These are phyloP conservation scores for Chionodraco myersi DNA, from an alignment of 2,113 vertebrate species.

Conservation along the genomic window DNA sequence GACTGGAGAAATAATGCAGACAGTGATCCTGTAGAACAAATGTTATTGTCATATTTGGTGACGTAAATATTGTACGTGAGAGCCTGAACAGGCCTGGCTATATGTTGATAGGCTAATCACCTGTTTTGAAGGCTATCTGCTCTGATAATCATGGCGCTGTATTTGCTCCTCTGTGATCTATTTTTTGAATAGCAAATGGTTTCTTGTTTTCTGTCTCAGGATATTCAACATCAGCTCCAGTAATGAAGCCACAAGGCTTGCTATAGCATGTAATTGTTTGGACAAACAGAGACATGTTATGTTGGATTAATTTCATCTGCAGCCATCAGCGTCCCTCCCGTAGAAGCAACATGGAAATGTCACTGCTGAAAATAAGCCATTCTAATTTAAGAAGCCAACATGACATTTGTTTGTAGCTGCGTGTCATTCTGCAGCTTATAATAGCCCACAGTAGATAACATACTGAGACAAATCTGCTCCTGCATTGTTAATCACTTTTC, in stretches of 20 bases:
- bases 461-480: background rate
- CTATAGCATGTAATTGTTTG: slow-evolving; percentile 12
- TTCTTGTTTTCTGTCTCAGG: background rate
- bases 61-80: slow-evolving; percentile 6
- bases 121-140: slow-evolving; percentile 3
- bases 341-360: slow-evolving; percentile 24
- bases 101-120: slow-evolving; percentile 63
- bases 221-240: background rate
- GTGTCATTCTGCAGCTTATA: slow-evolving; percentile 34
- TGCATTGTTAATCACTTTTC: slow-evolving; percentile 17
- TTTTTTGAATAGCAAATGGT: background rate
- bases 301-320: slow-evolving; percentile 39
- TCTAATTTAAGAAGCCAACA: slow-evolving; percentile 58
- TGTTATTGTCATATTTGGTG: background rate
- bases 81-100: slow-evolving; percentile 30
- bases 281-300: slow-evolving; percentile 1
- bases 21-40: background rate
- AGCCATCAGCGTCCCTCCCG: slow-evolving; percentile 16
- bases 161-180: background rate
- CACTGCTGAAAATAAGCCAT: slow-evolving; percentile 42
- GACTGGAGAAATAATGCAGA: background rate
- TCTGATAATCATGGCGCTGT: slow-evolving; percentile 19
- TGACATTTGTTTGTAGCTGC: slow-evolving; percentile 53
- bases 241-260: background rate
- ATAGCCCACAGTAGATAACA: slow-evolving; percentile 25